Conservation (phyloP, 2,888 invertebrate species). For the Muschampia plurimacula region DNA sequence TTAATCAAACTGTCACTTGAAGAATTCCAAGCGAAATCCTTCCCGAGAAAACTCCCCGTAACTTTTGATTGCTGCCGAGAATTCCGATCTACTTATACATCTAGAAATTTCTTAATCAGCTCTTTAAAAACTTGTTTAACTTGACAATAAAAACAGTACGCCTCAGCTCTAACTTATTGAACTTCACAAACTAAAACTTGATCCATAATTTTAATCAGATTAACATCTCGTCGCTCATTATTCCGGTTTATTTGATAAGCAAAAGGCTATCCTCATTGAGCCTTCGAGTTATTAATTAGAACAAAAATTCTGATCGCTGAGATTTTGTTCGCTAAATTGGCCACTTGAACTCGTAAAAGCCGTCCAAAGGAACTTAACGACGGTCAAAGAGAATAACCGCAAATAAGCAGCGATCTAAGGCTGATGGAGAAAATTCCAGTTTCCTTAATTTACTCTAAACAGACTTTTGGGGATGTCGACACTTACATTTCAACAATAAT, state of each 20-base stretch:
- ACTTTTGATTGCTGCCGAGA: constrained; percentile 82
- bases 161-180: constrained; percentile 37
- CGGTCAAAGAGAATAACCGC: constrained; percentile 86
- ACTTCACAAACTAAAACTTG: constrained; percentile 47
- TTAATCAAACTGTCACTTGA: constrained; percentile 86
- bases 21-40: constrained; percentile 84
- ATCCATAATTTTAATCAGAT: constrained; percentile 61
- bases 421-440: constrained; percentile 78
- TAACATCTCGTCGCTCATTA: constrained; percentile 65
- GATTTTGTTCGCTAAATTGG: constrained; percentile 83
- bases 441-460: constrained; percentile 82
- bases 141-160: constrained; percentile 40
- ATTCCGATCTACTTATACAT: constrained; percentile 76
- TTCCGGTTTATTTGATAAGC: constrained; percentile 73
- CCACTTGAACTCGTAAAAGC: constrained; percentile 84
- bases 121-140: constrained; percentile 56
- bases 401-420: constrained; percentile 83
- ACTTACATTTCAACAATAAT: constrained; percentile 77
- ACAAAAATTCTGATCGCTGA: constrained; percentile 84
- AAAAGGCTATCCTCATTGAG: constrained; percentile 66
- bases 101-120: constrained; percentile 78
- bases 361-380: constrained; percentile 83
- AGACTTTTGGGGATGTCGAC: constrained; percentile 71
- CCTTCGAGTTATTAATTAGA: constrained; percentile 81
- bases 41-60: constrained; percentile 79